Conservation (phyloP, 2,113 vertebrate genomes). For the Oreocharis arfaki region DNA sequence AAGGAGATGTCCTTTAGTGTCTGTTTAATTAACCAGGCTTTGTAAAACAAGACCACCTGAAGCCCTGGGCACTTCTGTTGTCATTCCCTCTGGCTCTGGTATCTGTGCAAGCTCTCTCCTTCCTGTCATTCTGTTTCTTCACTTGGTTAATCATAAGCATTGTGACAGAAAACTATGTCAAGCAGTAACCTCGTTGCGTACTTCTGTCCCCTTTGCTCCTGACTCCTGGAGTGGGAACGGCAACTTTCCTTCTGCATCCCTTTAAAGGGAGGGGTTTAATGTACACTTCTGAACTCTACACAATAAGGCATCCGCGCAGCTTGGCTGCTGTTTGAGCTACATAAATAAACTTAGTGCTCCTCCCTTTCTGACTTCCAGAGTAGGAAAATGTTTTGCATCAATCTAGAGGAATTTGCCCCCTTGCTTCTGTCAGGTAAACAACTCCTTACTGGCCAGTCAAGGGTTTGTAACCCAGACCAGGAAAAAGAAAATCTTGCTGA, state of each 20-base stretch:
- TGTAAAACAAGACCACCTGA: slow-evolving; percentile 41
- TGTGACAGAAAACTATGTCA: neutral
- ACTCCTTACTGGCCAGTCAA: neutral
- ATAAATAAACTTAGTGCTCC: slow-evolving; percentile 45
- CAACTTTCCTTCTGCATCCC: neutral
- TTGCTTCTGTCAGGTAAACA: slow-evolving; percentile 60
- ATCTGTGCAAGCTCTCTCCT: neutral
- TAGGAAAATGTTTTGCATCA: slow-evolving; percentile 11
- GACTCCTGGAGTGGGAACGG: neutral
- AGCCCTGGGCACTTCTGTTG: neutral
- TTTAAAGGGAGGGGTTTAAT: slow-evolving; percentile 15
- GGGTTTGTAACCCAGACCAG: neutral
- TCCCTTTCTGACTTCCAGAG: slow-evolving; percentile 32
- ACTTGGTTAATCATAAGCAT: slow-evolving; percentile 19
- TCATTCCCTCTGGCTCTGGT: neutral
- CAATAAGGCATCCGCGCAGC: slow-evolving; percentile 1
- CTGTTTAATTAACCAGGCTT: slow-evolving; percentile 43
- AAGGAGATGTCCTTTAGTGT: slow-evolving; percentile 15
- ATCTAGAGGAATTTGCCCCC: slow-evolving; percentile 63
- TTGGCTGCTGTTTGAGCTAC: slow-evolving; percentile 21
- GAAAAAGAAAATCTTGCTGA: neutral
- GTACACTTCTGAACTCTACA: neutral
- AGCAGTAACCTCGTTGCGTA: neutral
- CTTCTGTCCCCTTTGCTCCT: neutral
- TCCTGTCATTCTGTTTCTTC: neutral